These are phyloP conservation scores for Brachionus koreanus DNA, from an alignment of 1,140 invertebrate genomes.

Conservation along the genomic window DNA sequence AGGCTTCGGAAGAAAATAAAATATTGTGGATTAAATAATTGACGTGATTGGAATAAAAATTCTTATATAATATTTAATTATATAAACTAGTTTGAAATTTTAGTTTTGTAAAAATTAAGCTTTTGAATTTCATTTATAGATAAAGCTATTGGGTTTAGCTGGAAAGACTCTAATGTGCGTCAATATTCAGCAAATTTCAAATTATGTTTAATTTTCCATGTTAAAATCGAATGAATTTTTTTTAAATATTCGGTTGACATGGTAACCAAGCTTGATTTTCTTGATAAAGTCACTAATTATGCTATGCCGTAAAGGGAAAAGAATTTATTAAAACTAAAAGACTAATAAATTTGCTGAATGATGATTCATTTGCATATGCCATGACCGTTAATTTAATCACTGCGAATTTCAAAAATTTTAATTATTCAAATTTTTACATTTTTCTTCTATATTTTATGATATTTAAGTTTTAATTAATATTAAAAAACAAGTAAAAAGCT, in stretches of 20 bases:
- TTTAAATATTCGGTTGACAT: constrained; percentile 4
- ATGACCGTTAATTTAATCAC: constrained; percentile 10
- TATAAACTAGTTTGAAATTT: neutral
- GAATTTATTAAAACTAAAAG: neutral
- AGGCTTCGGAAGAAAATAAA: too few species aligned
- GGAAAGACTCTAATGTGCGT: neutral
- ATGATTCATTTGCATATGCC: neutral
- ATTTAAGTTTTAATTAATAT: neutral
- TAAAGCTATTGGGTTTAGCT: neutral
- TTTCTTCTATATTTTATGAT: neutral
- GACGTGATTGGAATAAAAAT: neutral
- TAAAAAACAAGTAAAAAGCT: too few species aligned
- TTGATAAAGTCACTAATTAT: neutral
- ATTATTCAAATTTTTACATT: neutral
- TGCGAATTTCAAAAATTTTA: neutral
- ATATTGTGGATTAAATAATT: neutral
- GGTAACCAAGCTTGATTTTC: neutral
- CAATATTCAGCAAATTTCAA: neutral
- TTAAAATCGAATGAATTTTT: neutral
- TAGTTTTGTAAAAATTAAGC: neutral
- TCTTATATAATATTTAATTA: neutral
- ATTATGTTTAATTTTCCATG: neutral
- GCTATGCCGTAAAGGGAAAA: neutral
- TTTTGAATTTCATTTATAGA: neutral
- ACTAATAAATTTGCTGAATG: neutral